Base-by-base conservation (phyloP, 2,113 vertebrate species). In the Bubo bubo region DNA sequence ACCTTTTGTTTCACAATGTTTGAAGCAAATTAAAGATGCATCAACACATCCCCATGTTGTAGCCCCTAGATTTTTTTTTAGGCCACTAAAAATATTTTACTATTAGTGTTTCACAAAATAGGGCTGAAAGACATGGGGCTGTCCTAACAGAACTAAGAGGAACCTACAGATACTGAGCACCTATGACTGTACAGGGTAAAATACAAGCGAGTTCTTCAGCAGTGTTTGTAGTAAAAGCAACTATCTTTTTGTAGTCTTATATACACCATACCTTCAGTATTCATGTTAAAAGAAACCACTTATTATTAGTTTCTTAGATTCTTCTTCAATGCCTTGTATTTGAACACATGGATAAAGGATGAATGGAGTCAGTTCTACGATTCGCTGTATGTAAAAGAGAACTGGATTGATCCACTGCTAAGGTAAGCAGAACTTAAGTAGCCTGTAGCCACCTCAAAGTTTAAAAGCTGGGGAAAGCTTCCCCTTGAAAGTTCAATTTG, bases 281-380 rank as follows among this genome's bases (percentile, higher is more conserved):
- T 35, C 45, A 23, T 59, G 32, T 77, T 90, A 63, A 93, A 81
- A 47, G 2, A 37, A 68, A 47, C 11, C 5, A 13, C 35, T 59
- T 95, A 18, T 96, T 82, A 17, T 73, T 91, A 99, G 99, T 99
- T 99, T 97, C 98, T 99, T 76, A 96, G 97, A 64, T 99, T 99
- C 97, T 98, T 99, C 97, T 99, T 99, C 97, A 98, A 98, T 97
- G 88, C 90, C 49, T 60, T 96, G 59, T 96, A 99, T 96, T 98
- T 99, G 80, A 98, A 95, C 83, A 99, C 98, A 0, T 99, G 99
- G 99, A 98, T 99, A 96, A 98, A 98, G 97, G 98, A 98, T 3
- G 98, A 99, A 95, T 99, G 99, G 99, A 99, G 98, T 98, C 97
- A 90, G 12, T 77, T 99, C 92, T 99, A 99, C 0, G 98, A 99